Evolutionary conservation across 1,140 invertebrate genomes (phyloP).

Genomic region (Ceratosolen solmsi): DNA sequence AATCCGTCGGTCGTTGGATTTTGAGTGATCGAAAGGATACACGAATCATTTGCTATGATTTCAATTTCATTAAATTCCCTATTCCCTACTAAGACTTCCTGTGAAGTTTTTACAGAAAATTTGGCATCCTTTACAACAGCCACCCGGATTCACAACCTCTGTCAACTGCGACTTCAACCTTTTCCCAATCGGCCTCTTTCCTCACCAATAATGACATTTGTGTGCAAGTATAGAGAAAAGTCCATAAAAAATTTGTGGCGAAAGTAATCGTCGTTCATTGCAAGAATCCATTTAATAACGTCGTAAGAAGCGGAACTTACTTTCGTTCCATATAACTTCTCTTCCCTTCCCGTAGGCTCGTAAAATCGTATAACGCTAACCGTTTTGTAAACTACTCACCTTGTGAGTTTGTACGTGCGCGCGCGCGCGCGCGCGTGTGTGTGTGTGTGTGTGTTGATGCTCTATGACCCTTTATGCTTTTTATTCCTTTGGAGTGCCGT

Average conservation of each 20-base stretch:
- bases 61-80: too few species aligned
- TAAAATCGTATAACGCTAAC: conserved; percentile 19
- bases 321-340: conserved; percentile 23
- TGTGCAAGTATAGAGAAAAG: conserved; percentile 2
- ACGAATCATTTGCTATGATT: too few species aligned
- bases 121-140: too few species aligned
- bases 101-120: not conserved
- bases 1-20: conserved; percentile 11
- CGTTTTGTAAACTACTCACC: conserved; percentile 42
- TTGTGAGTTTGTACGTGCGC: not conserved
- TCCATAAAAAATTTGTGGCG: conserved; percentile 30
- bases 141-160: too few species aligned
- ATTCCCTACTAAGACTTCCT: conserved; percentile 28
- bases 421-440: not conserved
- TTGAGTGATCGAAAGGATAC: conserved; percentile 26
- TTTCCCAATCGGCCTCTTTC: too few species aligned
- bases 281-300: conserved; percentile 43
- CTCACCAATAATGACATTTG: conserved; percentile 32
- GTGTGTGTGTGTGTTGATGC: not conserved
- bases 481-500: conserved; percentile 13
- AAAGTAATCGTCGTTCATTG: conserved; percentile 38
- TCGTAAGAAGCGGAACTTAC: conserved; percentile 40
- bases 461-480: conserved; percentile 30
- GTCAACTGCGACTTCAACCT: too few species aligned
- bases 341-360: not conserved